Evolutionary conservation across 2,113 vertebrate species (phyloP), one percentile per base, ranked within the genome.

Genomic region (Antechinus flavipes): DNA sequence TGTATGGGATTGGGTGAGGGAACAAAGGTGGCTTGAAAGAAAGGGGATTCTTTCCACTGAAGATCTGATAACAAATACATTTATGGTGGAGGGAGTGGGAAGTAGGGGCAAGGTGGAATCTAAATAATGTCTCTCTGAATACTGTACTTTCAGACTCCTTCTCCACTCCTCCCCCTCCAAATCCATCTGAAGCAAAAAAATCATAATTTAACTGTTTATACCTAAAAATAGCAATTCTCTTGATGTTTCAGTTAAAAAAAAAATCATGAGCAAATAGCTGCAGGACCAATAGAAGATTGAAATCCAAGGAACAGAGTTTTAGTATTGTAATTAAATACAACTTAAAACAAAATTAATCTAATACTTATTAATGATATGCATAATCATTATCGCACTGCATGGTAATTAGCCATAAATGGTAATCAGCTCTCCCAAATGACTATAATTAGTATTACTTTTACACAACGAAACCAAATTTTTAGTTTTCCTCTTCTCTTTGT

Each of bases 321-420:
- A 49, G 93, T 97, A 91, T 95, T 97, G 96, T 97, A 97, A 97
- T 96, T 42, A 97, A 96, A 84, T 84, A 84, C 68, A 97, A 97
- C 97, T 97, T 98, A 97, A 90, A 96, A 53, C 94, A 95, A 97
- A 98, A 98, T 95, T 96, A 95, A 96, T 94, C 96, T 96, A 96
- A 97, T 95, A 97, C 91, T 50, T 97, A 97, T 97, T 98, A 97
- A 97, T 97, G 95, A 98, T 96, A 97, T 98, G 89, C 96, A 96
- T 97, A 97, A 97, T 96, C 97, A 96, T 96, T 98, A 97, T 98
- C 94, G 94, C 96, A 93, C 93, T 96, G 91, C 93, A 53, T 97
- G 95, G 94, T 61, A 97, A 98, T 97, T 97, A 97, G 53, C 94
- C 96, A 98, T 98, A 96, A 97, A 98, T 96, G 97, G 90, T 96